Base-by-base conservation (phyloP, 2,888 invertebrate species). In the Autographa pulchrina region DNA sequence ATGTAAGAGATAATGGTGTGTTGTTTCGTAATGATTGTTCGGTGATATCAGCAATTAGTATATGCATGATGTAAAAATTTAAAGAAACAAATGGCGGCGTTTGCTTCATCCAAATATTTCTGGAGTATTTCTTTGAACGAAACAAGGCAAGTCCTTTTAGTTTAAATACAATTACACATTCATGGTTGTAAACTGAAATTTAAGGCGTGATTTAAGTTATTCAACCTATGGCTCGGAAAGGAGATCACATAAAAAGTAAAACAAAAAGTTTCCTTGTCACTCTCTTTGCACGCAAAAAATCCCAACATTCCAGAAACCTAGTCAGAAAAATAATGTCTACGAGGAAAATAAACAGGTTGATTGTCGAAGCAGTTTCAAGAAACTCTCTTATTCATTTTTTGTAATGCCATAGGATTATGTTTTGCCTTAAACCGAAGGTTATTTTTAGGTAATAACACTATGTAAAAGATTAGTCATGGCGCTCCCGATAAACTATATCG, bases 401-500 rank as follows among this genome's bases (percentile, higher is more conserved):
- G 60, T 61, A 68, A 81, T 59, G 62, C 43, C 32, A 70, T 52
- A 65, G 70, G 58, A 69, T 69, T 65, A 63, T 68, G 41, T 79
- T 82, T 69, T 18, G 32, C 13, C 18, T 32, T 16, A 59, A 69
- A 68, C 38, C 52, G 35, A 72, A 43, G 75, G 69, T 72, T 73
- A 80, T 83, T 69, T 75, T 65, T 54, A 65, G 71, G 52, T 68
- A 78, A 64, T 32, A 20, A 62, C 66, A 75, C 70, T 78, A 64
- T 75, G 81, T 65, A 70, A 59, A 68, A 70, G 62, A 74, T 84
- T 84, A 84, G 73, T 82, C 84, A 84, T 77, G 52, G 32, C 60
- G 69, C 78, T 81, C 62, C 41, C 72, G 67, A 83, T 81, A 76
- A 77, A 60, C 75, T 65, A 67, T 67, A 81, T 81, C 74, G 70